These are phyloP conservation scores for Drosophila tsacasi DNA, from an alignment of 1,140 invertebrate genomes.

Conservation along the genomic window DNA sequence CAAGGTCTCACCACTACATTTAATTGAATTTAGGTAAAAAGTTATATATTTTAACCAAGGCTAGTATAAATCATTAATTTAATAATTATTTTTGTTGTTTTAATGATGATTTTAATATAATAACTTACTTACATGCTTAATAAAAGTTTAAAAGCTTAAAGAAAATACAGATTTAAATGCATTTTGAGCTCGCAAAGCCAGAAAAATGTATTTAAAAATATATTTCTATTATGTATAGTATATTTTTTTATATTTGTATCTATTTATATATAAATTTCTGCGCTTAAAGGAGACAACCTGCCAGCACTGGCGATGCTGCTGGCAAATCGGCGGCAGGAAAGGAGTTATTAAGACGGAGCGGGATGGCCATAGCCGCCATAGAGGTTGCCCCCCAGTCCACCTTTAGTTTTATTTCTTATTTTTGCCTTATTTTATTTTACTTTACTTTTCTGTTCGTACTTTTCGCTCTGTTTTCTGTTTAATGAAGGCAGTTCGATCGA, in stretches of 20 bases:
- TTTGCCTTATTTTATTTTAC: not conserved
- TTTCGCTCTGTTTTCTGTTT: conserved; percentile 56
- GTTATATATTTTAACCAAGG: no score
- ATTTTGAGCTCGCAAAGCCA: not conserved
- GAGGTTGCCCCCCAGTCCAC: conserved; percentile 21
- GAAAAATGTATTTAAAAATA: not conserved
- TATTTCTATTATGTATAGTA: no score
- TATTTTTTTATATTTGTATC: not conserved
- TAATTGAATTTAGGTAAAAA: no score
- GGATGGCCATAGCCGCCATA: conserved; percentile 27
- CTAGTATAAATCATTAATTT: no score
- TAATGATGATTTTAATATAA: no score
- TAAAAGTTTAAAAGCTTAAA: not conserved
- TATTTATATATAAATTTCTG: not conserved
- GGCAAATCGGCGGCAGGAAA: conserved; percentile 77
- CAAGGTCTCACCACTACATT: no score
- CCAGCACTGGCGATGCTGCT: conserved; percentile 17
- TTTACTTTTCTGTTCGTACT: conserved; percentile 14
- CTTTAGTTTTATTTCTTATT: conserved; percentile 4
- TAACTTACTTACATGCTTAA: no score
- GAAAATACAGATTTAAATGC: not conserved
- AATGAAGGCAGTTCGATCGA: conserved; percentile 83
- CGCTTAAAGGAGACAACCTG: not conserved
- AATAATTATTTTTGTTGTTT: no score
- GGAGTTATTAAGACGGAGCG: conserved; percentile 71